Base-by-base conservation (phyloP, 2,797 vertebrate genomes). In the Pangasius mekongensis region DNA sequence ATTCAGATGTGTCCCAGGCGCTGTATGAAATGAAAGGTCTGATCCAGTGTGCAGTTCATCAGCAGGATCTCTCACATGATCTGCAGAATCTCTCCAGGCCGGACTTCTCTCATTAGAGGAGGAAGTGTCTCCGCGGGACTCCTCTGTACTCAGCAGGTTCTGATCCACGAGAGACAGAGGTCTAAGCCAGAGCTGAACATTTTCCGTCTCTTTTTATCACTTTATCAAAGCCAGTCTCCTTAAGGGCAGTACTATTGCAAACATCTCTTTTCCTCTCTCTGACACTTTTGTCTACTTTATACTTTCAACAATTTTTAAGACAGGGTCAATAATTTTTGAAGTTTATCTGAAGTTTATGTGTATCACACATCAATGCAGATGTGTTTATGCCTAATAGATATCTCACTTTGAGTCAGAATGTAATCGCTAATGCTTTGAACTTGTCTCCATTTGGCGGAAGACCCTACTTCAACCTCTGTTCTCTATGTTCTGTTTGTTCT, bases 171-270 rank as follows among this genome's bases (percentile, higher is more conserved):
- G 94, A 92, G 90, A 76, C 91, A 86, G 87, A 9, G 30, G 86
- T 87, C 87, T 85, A 84, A 85, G 49, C 84, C 73, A 66, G 47
- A 73, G 73, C 88, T 56, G 90, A 86, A 77, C 88, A 90, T 82
- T 89, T 91, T 94, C 92, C 92, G 92, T 93, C 92, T 94, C 92
- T 89, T 89, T 89, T 89, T 66, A 87, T 84, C 87, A 83, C 77
- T 95, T 96, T 93, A 96, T 96, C 95, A 96, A 91, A 95, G 95
- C 92, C 95, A 96, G 94, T 94, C 96, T 94, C 91, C 92, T 74
- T 83, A 86, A 90, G 83, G 86, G 89, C 82, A 71, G 90, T 89
- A 89, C 39, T 66, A 47, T 47, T 64, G 14, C 4, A 93, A 95
- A 91, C 91, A 93, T 95, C 93, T 94, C 89, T 90, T 89, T 93